Evolutionary conservation across 2,888 invertebrate genomes (phyloP).

Genomic region (Agonopterix subpropinquella): DNA sequence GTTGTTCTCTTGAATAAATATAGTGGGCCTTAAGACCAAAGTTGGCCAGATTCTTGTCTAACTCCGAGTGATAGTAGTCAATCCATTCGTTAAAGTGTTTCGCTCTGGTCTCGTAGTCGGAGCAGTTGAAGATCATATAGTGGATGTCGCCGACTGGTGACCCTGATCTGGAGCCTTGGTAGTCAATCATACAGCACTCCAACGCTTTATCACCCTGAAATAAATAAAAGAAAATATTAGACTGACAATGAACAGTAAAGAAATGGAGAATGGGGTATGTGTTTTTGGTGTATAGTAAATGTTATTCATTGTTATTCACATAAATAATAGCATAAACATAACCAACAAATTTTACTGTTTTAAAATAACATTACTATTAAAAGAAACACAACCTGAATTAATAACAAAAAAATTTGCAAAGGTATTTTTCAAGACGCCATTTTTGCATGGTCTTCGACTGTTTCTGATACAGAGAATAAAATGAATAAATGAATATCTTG

Average conservation of each 20-base stretch:
- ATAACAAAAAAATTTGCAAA: no score
- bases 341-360: background rate
- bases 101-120: constrained; percentile 25
- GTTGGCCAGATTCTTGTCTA: constrained; percentile 20
- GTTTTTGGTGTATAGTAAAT: background rate
- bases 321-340: no score
- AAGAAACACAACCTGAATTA: no score
- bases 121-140: constrained; percentile 34
- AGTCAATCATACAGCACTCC: constrained; percentile 34
- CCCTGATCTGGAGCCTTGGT: constrained; percentile 26
- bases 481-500: no score
- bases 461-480: no score
- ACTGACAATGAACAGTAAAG: background rate
- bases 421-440: no score
- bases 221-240: background rate
- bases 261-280: background rate
- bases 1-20: constrained; percentile 22
- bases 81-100: constrained; percentile 28
- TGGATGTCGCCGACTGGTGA: constrained; percentile 30
- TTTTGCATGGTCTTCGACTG: no score
- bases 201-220: constrained; percentile 26
- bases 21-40: constrained; percentile 20
- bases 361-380: no score
- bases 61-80: constrained; percentile 23
- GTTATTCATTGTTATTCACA: background rate